Conservation (phyloP, 1,140 invertebrate species). For the Drosophila carrolli region DNA sequence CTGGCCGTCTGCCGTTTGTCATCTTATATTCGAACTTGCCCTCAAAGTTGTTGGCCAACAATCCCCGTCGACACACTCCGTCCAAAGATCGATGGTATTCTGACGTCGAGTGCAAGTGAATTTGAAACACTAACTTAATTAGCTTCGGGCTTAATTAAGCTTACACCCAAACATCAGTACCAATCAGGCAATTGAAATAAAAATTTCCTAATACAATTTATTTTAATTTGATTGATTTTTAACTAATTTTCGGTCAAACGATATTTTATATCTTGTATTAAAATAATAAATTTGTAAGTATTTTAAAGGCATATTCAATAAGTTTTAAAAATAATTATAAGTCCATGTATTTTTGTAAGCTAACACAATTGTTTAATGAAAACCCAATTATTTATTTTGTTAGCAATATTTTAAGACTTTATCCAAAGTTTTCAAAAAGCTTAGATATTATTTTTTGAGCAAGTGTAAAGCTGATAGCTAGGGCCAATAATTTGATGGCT, state of each 20-base stretch:
- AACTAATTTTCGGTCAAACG: no score
- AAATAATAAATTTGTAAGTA: no score
- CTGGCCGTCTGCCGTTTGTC: slow-evolving; percentile 17
- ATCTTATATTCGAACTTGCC: slow-evolving; percentile 1
- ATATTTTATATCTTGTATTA: no score
- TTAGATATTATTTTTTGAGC: background rate
- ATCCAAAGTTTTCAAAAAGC: no score
- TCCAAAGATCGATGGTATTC: slow-evolving; percentile 26
- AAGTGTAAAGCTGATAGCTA: background rate
- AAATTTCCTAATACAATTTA: background rate
- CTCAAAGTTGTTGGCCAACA: slow-evolving; percentile 10
- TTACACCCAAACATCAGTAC: slow-evolving; percentile 3
- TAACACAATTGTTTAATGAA: no score
- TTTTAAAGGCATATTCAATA: no score
- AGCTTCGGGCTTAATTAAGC: slow-evolving; percentile 12
- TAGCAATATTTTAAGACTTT: no score
- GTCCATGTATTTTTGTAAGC: no score
- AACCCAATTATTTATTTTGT: no score
- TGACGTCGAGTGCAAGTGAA: slow-evolving; percentile 12
- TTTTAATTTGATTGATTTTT: background rate
- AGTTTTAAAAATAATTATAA: no score
- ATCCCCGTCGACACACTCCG: slow-evolving; percentile 12
- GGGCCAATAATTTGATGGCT: background rate
- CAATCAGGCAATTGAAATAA: slow-evolving; percentile 6
- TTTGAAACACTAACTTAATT: slow-evolving; percentile 38